A percentile compares a stretch with the other conserved stretches of the same genome.
Conservation (phyloP, 2,113 vertebrate genomes). For the Tinamus guttatus region DNA sequence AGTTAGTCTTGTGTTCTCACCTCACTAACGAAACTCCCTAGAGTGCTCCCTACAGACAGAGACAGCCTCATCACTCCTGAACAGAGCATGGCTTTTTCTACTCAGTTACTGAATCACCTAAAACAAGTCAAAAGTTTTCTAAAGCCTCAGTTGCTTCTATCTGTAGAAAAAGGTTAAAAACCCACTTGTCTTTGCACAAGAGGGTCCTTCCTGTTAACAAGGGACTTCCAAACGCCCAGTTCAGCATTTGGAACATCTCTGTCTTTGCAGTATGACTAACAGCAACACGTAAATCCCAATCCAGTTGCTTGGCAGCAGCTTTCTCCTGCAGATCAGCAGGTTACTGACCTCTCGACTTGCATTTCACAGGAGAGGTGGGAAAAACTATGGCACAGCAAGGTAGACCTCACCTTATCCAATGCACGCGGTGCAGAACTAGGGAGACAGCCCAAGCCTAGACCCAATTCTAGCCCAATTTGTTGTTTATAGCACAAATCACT, state of each 20-base stretch:
- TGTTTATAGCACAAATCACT: background rate
- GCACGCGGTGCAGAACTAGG: background rate
- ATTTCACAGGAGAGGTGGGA: background rate
- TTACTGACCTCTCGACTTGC: background rate
- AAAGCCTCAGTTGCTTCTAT: background rate
- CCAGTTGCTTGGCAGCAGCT: too few relatives aligned
- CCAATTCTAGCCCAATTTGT: too few relatives aligned
- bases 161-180: background rate
- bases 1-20: fast-evolving
- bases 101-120: background rate
- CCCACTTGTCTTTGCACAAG: background rate
- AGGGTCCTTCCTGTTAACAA: background rate
- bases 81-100: fast-evolving
- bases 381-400: background rate
- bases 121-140: background rate
- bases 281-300: too few relatives aligned
- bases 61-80: fast-evolving
- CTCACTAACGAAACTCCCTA: fast-evolving
- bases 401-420: too few relatives aligned
- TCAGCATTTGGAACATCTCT: background rate
- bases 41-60: fast-evolving
- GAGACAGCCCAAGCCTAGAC: too few relatives aligned
- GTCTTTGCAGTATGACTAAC: too few relatives aligned
- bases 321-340: background rate
- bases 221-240: background rate